Percentiles rank a stretch among this genome's conserved stretches.
Evolutionary conservation across 2,888 invertebrate genomes (phyloP).

Genomic region (Rhingia rostrata): DNA sequence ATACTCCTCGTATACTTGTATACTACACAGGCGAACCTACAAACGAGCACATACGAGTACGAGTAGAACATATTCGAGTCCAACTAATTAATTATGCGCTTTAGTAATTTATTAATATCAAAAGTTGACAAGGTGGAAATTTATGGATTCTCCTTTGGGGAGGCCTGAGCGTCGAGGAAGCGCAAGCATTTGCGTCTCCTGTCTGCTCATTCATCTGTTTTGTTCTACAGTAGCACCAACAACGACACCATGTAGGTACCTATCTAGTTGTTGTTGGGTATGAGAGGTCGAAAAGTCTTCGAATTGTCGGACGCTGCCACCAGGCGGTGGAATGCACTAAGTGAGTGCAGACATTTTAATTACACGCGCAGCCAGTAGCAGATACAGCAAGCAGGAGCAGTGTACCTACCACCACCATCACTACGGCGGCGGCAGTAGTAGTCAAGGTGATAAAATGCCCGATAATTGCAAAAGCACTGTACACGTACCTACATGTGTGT

Average conservation of each 20-base stretch:
- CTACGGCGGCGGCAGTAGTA: constrained; percentile 3
- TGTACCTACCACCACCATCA: constrained; percentile 28
- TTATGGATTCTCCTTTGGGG: constrained; percentile 79
- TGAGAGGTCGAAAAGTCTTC: constrained; percentile 65
- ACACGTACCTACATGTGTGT: constrained; percentile 6
- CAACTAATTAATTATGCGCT: constrained; percentile 83
- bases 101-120: constrained; percentile 83
- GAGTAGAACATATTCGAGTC: constrained; percentile 56
- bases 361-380: constrained; percentile 76
- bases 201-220: constrained; percentile 75
- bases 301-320: constrained; percentile 67
- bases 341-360: constrained; percentile 81
- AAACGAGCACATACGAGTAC: background rate
- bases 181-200: constrained; percentile 65
- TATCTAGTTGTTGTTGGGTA: background rate
- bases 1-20: constrained; percentile 8
- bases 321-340: constrained; percentile 66
- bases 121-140: constrained; percentile 83
- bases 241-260: background rate
- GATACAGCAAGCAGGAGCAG: constrained; percentile 41
- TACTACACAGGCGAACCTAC: constrained; percentile 5
- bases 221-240: constrained; percentile 63
- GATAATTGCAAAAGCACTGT: constrained; percentile 78
- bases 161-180: constrained; percentile 18
- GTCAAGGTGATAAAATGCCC: constrained; percentile 80